phyloP scores from a whole-genome alignment of 2,888 invertebrate species.

The Ferdinandea cuprea region DNA sequence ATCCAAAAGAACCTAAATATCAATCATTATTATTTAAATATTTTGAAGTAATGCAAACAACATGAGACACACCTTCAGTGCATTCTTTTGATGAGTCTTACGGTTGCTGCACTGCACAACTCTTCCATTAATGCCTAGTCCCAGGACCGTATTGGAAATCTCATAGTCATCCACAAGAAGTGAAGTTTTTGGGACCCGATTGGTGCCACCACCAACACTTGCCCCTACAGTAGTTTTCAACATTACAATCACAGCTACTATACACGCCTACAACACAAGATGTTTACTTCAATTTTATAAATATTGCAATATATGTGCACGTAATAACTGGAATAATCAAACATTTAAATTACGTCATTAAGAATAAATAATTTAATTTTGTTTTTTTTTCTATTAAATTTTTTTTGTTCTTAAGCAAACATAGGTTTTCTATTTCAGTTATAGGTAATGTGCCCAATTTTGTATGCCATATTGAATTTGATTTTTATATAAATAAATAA shows the following conservation, averaged over 20 bases:
- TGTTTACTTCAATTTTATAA: background rate
- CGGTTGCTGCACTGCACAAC: conserved; percentile 96
- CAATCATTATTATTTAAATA: too few species aligned
- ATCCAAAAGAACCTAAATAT: conserved; percentile 91
- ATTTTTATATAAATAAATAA: conserved; percentile 2
- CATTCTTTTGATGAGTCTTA: conserved; percentile 90
- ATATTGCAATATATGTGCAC: background rate
- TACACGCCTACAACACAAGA: conserved; percentile 18
- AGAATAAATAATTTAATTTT: background rate
- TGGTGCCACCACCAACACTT: conserved; percentile 12
- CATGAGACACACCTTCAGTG: conserved; percentile 88
- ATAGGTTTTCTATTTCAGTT: background rate
- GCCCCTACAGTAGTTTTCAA: conserved; percentile 25
- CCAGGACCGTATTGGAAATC: conserved; percentile 95
- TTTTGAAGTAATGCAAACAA: too few species aligned
- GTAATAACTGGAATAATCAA: conserved; percentile 5
- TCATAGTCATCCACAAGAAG: conserved; percentile 95
- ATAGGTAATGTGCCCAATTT: background rate
- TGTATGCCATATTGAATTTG: background rate
- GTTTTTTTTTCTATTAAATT: background rate
- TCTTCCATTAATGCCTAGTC: conserved; percentile 99
- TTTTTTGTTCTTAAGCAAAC: background rate
- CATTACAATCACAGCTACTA: conserved; percentile 18
- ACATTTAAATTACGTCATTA: conserved; percentile 43
- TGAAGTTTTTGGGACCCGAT: conserved; percentile 87